Percentiles rank a stretch among this genome's conserved stretches.
Evolutionary conservation across 2,797 vertebrate genomes (phyloP).

Genomic region (Malurus leucopterus): DNA sequence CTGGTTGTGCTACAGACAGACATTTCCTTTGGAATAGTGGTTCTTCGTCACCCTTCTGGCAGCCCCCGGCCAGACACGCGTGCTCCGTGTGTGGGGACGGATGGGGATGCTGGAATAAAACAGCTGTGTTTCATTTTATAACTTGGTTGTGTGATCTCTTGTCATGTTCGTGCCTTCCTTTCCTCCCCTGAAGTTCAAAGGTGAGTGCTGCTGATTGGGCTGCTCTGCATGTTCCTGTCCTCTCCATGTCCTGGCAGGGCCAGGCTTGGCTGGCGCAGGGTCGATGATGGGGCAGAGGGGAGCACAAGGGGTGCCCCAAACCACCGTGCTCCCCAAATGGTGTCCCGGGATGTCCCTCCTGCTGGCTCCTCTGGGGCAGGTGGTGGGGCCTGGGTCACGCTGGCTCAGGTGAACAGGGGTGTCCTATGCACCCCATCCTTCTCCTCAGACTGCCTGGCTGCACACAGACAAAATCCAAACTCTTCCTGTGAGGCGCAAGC

Average conservation of each 20-base stretch:
- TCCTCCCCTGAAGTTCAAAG: not conserved
- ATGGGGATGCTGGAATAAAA: not conserved
- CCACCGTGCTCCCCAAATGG: not conserved
- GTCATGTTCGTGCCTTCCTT: not conserved
- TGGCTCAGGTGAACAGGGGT: not conserved
- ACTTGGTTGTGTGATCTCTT: not conserved
- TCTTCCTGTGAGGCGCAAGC: conserved; percentile 10
- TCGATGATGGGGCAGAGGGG: fast-evolving
- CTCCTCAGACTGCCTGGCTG: not conserved
- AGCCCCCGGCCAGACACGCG: fast-evolving
- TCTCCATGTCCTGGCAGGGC: not conserved
- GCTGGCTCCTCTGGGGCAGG: not conserved
- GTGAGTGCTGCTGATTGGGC: not conserved
- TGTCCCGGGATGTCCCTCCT: not conserved
- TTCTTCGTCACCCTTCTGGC: not conserved
- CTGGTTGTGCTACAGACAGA: not conserved
- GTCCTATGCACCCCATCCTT: not conserved
- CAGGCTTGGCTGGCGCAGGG: fast-evolving
- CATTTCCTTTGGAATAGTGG: not conserved
- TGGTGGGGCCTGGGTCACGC: not conserved
- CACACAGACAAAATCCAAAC: not conserved
- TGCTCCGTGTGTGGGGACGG: fast-evolving
- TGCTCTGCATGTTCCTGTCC: not conserved
- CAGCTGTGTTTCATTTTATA: not conserved
- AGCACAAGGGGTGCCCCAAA: not conserved